Evolutionary conservation across 1,140 invertebrate species (phyloP), one percentile per base, ranked within the genome.

Genomic region (Trichoplusia ni): DNA sequence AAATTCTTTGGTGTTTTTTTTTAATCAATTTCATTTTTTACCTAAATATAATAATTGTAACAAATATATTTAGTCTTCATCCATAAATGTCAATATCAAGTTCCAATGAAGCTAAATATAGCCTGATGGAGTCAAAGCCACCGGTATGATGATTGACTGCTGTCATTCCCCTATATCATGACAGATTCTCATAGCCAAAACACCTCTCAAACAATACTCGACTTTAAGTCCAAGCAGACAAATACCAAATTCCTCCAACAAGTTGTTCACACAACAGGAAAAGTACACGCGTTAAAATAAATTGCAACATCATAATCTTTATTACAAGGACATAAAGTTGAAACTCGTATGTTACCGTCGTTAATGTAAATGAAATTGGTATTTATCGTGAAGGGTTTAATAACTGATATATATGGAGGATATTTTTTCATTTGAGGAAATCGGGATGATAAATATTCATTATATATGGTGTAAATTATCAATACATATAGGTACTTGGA

Each of bases 261-360:
- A 38, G 38, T 54, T 38, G 40, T 54, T 54, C 27, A 21, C 51
- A 54, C 51, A 54, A 38, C 51, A 40, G 18, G 4, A 47, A 47
- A 27, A 38, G 21, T 58, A 58, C 16, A 58, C 38, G 25, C 37
- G 37, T 58, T 42, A 42, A 31, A 58, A 58, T 42, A 13, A 42
- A 27, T 27, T 44, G 44, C n/a, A 54, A 38, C 31, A 42, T 58
- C 44, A 42, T 58, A 16, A 44, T 9, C 54, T 58, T 58, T 58
- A 58, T 42, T 42, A 44, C 38, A 4, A 8, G 4, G 6, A 2
- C 9, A 58, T 42, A 58, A 44, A 58, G 54, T 58, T 44, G 13
- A 42, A 58, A 58, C 13, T 42, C 35, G 54, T 51, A 35, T 13
- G 47, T 29, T 51, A 51, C 35, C 35, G 5, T 51, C 35, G 5